phyloP scores from a whole-genome alignment of 2,797 vertebrate genomes.

The Cichlasoma orientale region DNA sequence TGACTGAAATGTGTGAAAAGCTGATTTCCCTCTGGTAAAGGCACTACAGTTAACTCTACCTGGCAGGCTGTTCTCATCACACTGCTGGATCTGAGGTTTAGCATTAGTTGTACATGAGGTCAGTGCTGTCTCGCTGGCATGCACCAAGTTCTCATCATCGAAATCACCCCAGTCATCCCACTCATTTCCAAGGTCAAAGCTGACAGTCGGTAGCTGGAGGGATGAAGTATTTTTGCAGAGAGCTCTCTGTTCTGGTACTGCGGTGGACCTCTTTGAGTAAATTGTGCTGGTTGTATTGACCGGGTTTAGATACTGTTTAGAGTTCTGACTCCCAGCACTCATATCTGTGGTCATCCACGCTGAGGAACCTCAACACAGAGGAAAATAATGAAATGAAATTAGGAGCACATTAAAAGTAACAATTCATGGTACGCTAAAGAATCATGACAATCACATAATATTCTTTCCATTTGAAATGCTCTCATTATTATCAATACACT shows the following conservation, averaged over 20 bases:
- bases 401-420: too few relatives aligned
- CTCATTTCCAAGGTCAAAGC: constrained; percentile 85
- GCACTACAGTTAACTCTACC: constrained; percentile 20
- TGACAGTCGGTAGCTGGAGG: constrained; percentile 70
- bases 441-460: too few relatives aligned
- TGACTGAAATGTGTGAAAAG: background rate
- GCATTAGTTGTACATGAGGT: background rate
- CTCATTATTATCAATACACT: too few relatives aligned
- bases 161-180: constrained; percentile 90
- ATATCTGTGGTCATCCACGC: constrained; percentile 55
- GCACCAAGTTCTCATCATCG: constrained; percentile 86
- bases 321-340: constrained; percentile 41
- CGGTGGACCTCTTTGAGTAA: background rate
- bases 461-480: too few relatives aligned
- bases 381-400: background rate
- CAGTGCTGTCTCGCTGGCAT: constrained; percentile 69
- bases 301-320: constrained; percentile 8
- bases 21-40: background rate
- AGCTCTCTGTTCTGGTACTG: background rate
- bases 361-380: constrained; percentile 61
- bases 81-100: constrained; percentile 37
- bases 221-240: background rate
- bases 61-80: constrained; percentile 23
- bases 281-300: background rate
- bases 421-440: too few relatives aligned